Percentiles rank a stretch among this genome's conserved stretches.
phyloP scores from a whole-genome alignment of 2,113 vertebrate species.

The Lucifuga dentata region DNA sequence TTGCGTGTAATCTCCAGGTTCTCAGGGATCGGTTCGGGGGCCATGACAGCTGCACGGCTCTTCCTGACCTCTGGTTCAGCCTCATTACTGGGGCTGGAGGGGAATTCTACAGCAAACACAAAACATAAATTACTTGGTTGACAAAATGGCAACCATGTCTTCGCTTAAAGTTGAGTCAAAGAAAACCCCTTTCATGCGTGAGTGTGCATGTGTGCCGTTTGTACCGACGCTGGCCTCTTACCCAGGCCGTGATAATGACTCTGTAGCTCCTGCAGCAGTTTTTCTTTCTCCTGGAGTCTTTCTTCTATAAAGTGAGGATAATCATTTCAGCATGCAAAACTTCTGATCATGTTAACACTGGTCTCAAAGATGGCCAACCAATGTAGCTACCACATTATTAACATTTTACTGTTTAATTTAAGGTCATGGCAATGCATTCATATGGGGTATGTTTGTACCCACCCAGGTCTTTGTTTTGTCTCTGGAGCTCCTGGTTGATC shows the following conservation, averaged over 20 bases:
- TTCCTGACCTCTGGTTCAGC: constrained; percentile 59
- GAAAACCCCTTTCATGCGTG: neutral
- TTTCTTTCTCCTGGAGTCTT: constrained; percentile 80
- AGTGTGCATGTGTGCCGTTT: too few relatives aligned
- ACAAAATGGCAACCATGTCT: constrained; percentile 1
- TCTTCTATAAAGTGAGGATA: constrained; percentile 64
- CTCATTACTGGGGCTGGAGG: constrained; percentile 60
- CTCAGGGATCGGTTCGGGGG: constrained; percentile 76
- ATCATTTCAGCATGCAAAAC: neutral
- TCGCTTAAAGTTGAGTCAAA: constrained; percentile 4
- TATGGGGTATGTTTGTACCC: too few relatives aligned
- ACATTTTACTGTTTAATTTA: too few relatives aligned
- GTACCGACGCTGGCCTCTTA: constrained; percentile 40
- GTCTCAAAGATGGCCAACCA: too few relatives aligned
- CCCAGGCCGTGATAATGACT: constrained; percentile 75
- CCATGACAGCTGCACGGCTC: constrained; percentile 80
- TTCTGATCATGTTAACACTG: too few relatives aligned
- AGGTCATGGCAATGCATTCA: too few relatives aligned
- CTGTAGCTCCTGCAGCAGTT: constrained; percentile 74
- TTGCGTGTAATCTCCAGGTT: constrained; percentile 64
- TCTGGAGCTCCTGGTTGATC: constrained; percentile 81
- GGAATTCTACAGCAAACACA: constrained; percentile 59
- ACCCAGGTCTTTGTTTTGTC: constrained; percentile 81
- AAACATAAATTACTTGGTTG: constrained; percentile 22
- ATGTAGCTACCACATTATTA: too few relatives aligned